Percentiles rank a stretch among this genome's conserved stretches.
Conservation (phyloP, 2,888 invertebrate genomes). For the Lasioglossum morio region DNA sequence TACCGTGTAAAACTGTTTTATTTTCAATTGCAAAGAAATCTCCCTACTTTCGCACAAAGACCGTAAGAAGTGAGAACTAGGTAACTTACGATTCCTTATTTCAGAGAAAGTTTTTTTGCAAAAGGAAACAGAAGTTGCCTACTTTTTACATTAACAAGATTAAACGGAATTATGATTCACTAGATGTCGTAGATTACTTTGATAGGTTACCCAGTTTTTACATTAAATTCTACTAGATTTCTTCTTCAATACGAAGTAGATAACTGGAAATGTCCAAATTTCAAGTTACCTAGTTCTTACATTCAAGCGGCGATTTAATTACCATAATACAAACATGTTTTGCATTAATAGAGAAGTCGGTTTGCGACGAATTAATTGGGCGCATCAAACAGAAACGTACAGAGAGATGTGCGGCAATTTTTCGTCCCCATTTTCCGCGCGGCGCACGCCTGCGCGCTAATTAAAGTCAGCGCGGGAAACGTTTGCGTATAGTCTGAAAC, state of each 20-base stretch:
- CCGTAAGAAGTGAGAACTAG: too few relatives aligned
- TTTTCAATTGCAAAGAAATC: background rate
- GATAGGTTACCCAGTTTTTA: too few relatives aligned
- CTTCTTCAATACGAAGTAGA: too few relatives aligned
- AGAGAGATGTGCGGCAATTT: background rate
- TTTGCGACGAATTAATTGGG: background rate
- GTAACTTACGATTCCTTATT: too few relatives aligned
- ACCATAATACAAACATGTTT: background rate
- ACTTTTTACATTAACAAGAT: too few relatives aligned
- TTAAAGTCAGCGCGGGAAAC: constrained; percentile 20
- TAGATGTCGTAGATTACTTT: too few relatives aligned
- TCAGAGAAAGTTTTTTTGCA: too few relatives aligned
- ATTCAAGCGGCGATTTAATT: background rate
- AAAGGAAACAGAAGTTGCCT: too few relatives aligned
- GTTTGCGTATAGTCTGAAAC: constrained; percentile 24
- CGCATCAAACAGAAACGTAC: background rate
- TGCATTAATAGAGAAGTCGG: background rate
- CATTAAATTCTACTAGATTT: too few relatives aligned
- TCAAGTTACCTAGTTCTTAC: too few relatives aligned
- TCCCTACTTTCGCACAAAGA: background rate
- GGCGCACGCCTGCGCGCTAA: constrained; percentile 10
- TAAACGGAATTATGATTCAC: too few relatives aligned
- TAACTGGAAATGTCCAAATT: too few relatives aligned
- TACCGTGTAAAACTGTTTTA: background rate
- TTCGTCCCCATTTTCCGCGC: background rate